These are phyloP conservation scores for Symphodus melops DNA, from an alignment of 2,113 vertebrate species.

Conservation along the genomic window DNA sequence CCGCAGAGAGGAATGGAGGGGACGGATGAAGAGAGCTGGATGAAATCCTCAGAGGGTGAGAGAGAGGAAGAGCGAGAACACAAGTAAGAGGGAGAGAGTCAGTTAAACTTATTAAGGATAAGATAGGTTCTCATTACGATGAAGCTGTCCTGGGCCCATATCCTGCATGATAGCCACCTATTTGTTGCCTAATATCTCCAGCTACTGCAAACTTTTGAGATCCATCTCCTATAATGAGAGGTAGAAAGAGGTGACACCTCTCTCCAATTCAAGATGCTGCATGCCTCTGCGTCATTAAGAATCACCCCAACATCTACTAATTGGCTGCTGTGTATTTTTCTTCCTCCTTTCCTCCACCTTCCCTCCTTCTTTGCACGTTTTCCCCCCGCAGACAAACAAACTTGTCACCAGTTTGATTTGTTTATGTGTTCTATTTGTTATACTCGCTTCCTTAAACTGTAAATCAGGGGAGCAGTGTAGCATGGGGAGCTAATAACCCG, in stretches of 20 bases:
- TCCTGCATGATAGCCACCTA: conserved; percentile 92
- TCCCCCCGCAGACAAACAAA: conserved; percentile 56
- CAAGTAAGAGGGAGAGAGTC: conserved; percentile 36
- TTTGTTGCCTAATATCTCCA: conserved; percentile 96
- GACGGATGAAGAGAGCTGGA: conserved; percentile 52
- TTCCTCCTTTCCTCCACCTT: background rate
- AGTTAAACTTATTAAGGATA: conserved; percentile 74
- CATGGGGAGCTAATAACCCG: conserved; percentile 76
- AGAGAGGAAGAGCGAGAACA: conserved; percentile 63
- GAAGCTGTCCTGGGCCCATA: conserved; percentile 88
- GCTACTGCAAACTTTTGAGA: conserved; percentile 91
- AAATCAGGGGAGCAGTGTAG: conserved; percentile 74
- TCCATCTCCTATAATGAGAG: conserved; percentile 95
- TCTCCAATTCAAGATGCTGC: conserved; percentile 85
- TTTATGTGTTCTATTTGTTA: conserved; percentile 77
- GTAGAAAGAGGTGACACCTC: conserved; percentile 82
- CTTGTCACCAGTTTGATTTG: conserved; percentile 77
- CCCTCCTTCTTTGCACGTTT: conserved; percentile 11
- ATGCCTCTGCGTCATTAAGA: conserved; percentile 86
- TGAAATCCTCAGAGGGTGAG: conserved; percentile 58
- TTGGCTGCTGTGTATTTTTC: conserved; percentile 87
- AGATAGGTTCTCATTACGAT: conserved; percentile 86
- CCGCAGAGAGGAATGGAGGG: conserved; percentile 41
- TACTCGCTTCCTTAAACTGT: conserved; percentile 74
- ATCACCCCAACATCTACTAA: conserved; percentile 89